Percentiles rank a stretch among this genome's conserved stretches.
These are phyloP conservation scores for Anthoscopus minutus DNA, from an alignment of 2,113 vertebrate species.

Conservation along the genomic window DNA sequence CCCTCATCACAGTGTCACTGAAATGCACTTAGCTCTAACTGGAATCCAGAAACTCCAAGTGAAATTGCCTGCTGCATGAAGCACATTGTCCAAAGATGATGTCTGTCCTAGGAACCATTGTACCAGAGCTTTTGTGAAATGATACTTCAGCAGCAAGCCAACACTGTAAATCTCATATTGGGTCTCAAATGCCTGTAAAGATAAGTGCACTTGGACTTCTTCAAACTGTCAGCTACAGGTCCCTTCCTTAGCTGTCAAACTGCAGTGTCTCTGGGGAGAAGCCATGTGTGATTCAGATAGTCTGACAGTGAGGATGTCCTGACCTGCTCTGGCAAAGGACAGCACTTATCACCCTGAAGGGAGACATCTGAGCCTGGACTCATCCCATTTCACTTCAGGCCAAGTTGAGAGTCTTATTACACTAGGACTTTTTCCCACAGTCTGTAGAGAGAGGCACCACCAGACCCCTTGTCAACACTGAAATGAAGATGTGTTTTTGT, in stretches of 20 bases:
- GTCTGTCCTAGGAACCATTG: not conserved
- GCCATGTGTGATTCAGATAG: not conserved
- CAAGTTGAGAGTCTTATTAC: not conserved
- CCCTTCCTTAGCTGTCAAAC: not conserved
- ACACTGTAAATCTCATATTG: not conserved
- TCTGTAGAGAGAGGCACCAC: not conserved
- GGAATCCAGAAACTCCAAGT: not conserved
- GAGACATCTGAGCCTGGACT: not conserved
- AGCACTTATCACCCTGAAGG: not conserved
- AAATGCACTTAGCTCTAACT: not conserved
- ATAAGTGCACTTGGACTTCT: not conserved
- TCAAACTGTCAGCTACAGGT: not conserved
- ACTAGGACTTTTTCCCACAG: not conserved
- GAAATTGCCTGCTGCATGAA: not conserved
- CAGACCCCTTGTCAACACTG: not conserved
- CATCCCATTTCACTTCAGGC: not conserved
- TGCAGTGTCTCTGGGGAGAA: not conserved
- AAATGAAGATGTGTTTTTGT: not conserved
- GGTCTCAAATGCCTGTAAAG: not conserved
- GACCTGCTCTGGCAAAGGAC: not conserved
- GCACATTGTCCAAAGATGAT: not conserved
- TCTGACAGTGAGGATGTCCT: not conserved
- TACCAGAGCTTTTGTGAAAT: not conserved
- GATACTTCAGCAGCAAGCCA: not conserved
- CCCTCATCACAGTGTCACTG: not conserved